Evolutionary conservation across 2,113 vertebrate genomes (phyloP).

Genomic region (Glaucidium brasilianum): DNA sequence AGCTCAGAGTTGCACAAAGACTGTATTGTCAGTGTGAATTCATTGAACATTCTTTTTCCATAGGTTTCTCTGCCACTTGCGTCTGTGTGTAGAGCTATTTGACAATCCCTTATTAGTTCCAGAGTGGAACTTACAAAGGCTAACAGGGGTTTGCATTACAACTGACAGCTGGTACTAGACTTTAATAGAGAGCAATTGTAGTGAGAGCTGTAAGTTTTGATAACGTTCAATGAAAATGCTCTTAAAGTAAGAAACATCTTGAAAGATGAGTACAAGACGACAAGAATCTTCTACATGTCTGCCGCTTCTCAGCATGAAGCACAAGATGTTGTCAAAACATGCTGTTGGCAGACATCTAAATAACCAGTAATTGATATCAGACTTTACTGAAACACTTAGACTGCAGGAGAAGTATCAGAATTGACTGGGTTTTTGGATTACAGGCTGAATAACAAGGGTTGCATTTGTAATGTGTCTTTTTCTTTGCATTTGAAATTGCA

Average conservation of each 20-base stretch:
- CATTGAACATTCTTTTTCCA: not conserved
- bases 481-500: not conserved
- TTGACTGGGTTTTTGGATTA: not conserved
- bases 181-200: constrained; percentile 62
- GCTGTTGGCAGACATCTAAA: constrained; percentile 56
- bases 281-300: not conserved
- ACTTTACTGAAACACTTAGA: not conserved
- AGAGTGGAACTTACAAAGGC: constrained; percentile 80
- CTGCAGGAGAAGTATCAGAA: not conserved
- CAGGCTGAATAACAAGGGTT: not conserved
- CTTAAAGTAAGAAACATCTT: constrained; percentile 56
- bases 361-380: constrained; percentile 41
- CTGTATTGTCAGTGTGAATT: not conserved
- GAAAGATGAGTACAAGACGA: constrained; percentile 24
- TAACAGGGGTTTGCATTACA: constrained; percentile 89
- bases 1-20: not conserved
- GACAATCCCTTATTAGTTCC: constrained; percentile 90
- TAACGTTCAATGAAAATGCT: constrained; percentile 45
- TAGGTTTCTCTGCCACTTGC: not conserved
- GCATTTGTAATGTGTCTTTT: not conserved
- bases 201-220: constrained; percentile 49
- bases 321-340: constrained; percentile 32
- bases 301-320: constrained; percentile 30
- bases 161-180: constrained; percentile 85
- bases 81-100: constrained; percentile 78